These are phyloP conservation scores for Xenopus borealis DNA, from an alignment of 2,113 vertebrate genomes.

Conservation along the genomic window DNA sequence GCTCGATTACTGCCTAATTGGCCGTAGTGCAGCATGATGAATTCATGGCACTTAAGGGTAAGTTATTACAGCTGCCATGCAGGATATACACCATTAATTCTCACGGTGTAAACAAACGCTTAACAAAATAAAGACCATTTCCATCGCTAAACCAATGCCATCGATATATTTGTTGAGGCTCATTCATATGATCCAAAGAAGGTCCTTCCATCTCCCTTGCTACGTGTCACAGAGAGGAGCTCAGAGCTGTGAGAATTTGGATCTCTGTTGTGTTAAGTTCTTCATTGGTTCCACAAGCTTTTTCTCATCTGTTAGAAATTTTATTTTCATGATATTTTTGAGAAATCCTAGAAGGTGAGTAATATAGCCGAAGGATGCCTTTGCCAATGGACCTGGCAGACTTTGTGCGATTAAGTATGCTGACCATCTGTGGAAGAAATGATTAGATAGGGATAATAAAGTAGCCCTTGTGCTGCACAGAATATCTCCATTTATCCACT, in stretches of 20 bases:
- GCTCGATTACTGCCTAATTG: too few species aligned
- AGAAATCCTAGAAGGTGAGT: slow-evolving; percentile 40
- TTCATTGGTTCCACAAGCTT: background rate
- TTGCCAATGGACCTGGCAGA: slow-evolving; percentile 14
- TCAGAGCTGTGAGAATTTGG: background rate
- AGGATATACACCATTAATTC: too few species aligned
- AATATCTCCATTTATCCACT: background rate
- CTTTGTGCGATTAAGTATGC: background rate
- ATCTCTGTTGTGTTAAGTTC: background rate
- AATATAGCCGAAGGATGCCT: background rate
- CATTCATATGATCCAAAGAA: too few species aligned
- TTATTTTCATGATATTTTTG: slow-evolving; percentile 7
- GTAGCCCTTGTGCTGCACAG: background rate
- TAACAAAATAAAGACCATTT: too few species aligned
- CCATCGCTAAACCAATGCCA: too few species aligned
- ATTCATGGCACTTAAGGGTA: too few species aligned
- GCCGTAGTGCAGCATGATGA: too few species aligned
- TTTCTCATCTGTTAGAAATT: slow-evolving; percentile 29
- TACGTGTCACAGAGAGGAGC: background rate
- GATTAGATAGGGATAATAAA: slow-evolving; percentile 7
- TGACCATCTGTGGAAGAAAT: slow-evolving; percentile 8
- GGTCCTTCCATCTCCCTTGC: background rate
- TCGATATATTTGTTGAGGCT: too few species aligned
- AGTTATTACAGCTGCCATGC: too few species aligned
- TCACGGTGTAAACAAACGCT: too few species aligned